Base-by-base conservation (phyloP, 2,113 vertebrate genomes). In the Carassius gibelio region DNA sequence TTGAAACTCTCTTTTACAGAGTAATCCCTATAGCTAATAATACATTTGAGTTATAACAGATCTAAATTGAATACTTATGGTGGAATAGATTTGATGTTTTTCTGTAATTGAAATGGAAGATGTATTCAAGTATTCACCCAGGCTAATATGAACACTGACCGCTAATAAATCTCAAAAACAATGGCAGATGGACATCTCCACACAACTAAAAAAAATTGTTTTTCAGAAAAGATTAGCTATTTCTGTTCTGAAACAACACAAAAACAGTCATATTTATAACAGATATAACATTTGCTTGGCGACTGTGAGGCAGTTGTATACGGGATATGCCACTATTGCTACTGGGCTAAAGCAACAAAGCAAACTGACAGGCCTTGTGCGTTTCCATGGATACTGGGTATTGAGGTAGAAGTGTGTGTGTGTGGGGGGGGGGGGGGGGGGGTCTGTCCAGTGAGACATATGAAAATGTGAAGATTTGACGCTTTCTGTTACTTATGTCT, bases 331-430 rank as follows among this genome's bases (percentile, higher is more conserved):
- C 82, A 50, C 59, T 64, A 15, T 66, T 78, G 88, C 84, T 81
- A 84, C 76, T 36, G 76, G 84, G 84, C 83, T 89, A 82, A 84
- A 90, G 88, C 77, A 88, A 93, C 91, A 90, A 86, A 89, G 87
- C 87, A 82, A 81, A 80, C 86, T 87, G 89, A 91, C 89, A 89
- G 88, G 90, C 90, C 86, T 92, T 85, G 89, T 91, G 89, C 91
- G 92, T 95, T 95, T 91, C 92, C 90, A 93, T 93, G 90, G 92
- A 92, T 90, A 95, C 94, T 88, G 23, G 71, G 77, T 82, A 91
- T 90, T 89, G 91, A 87, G 86, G 88, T 2, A 30, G 30, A 30
- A 30, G 1, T 30, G 30, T 30, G 30, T 30, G 30, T 30, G 30
- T 30, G 30, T 30, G 30, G 1, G 30, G 36, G 14, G 26, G 14